A percentile compares a stretch with the other conserved stretches of the same genome.
These are phyloP conservation scores for Sminthurides bifidus DNA, from an alignment of 1,140 invertebrate species.

Conservation along the genomic window DNA sequence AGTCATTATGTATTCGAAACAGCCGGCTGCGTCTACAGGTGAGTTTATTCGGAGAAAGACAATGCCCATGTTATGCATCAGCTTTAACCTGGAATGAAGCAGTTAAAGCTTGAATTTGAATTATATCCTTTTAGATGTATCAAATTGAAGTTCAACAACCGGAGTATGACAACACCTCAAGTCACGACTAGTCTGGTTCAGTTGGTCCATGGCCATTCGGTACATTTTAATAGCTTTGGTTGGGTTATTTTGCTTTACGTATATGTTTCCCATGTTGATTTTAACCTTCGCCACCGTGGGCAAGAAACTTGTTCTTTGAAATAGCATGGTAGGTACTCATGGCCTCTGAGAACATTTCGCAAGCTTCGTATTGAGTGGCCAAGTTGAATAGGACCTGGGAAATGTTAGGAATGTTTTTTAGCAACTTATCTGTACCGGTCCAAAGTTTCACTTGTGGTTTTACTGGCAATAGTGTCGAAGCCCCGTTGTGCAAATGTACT, in stretches of 20 bases:
- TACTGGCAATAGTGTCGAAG: too few relatives aligned
- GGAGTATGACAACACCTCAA: constrained; percentile 49
- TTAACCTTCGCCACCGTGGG: constrained; percentile 81
- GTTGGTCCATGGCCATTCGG: constrained; percentile 90
- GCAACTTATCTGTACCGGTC: constrained; percentile 1
- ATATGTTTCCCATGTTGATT: constrained; percentile 98
- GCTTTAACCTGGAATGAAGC: constrained; percentile 71
- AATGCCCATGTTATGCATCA: constrained; percentile 97
- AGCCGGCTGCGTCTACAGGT: constrained; percentile 86
- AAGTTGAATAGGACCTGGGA: constrained; percentile 81
- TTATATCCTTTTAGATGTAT: background rate
- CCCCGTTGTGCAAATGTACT: constrained; percentile 12
- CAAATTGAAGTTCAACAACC: background rate
- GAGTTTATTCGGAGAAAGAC: constrained; percentile 91
- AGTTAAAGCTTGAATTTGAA: background rate
- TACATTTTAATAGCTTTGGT: constrained; percentile 96
- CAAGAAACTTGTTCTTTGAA: constrained; percentile 71
- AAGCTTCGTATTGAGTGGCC: constrained; percentile 81
- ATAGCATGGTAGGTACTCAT: constrained; percentile 86
- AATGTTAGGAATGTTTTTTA: constrained; percentile 15
- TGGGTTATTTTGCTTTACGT: constrained; percentile 86
- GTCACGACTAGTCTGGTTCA: constrained; percentile 81
- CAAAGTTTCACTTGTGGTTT: too few relatives aligned
- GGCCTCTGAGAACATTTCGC: constrained; percentile 90
- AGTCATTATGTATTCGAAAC: constrained; percentile 96